phyloP scores from a whole-genome alignment of 2,888 invertebrate species.

The Notodonta dromedarius region DNA sequence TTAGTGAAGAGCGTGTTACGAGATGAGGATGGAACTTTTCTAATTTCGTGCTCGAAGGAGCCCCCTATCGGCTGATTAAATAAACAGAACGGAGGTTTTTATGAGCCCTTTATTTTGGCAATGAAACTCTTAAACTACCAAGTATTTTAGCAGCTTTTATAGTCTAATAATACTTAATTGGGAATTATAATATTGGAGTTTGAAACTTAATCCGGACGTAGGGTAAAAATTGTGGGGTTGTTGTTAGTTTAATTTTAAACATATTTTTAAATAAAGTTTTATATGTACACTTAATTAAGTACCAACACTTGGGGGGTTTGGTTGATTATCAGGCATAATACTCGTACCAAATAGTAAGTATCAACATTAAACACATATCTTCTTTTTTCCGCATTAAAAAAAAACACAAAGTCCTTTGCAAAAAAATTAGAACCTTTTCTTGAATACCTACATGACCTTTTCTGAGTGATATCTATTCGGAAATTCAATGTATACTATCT shows the following conservation, averaged over 20 bases:
- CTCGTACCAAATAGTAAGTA: no score
- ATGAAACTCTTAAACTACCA: constrained; percentile 27
- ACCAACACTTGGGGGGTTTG: no score
- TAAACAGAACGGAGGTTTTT: constrained; percentile 34
- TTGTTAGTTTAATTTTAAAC: background rate
- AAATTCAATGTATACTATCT: no score
- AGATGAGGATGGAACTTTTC: constrained; percentile 56
- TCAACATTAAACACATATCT: no score
- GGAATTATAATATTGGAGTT: background rate
- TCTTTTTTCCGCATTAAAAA: no score
- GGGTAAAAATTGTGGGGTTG: background rate
- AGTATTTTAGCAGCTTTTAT: constrained; percentile 21
- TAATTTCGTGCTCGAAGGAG: constrained; percentile 52
- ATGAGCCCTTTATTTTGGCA: constrained; percentile 21
- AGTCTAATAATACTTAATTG: background rate
- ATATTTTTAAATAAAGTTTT: no score
- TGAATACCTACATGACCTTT: no score
- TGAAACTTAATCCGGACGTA: background rate
- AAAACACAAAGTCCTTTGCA: no score
- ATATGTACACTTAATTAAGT: no score
- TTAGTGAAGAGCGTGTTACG: constrained; percentile 36
- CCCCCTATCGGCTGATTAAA: constrained; percentile 40
- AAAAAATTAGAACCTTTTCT: no score
- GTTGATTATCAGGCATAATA: no score
- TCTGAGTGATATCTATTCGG: no score